These are phyloP conservation scores for Python bivittatus DNA, from an alignment of 2,113 vertebrate genomes.

Conservation along the genomic window DNA sequence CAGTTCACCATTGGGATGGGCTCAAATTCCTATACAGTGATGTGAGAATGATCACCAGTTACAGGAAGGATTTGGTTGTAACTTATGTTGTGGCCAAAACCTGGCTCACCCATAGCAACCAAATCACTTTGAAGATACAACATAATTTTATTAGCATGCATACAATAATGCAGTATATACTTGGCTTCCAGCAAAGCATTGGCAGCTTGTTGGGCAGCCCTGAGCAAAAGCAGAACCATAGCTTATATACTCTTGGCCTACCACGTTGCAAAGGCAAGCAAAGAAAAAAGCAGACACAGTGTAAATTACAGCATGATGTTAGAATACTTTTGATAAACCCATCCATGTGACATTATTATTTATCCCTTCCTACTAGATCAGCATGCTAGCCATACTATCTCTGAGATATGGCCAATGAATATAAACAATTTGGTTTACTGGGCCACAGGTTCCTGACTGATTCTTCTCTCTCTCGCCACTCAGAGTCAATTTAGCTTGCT, in stretches of 20 bases:
- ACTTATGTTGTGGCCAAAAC: background rate
- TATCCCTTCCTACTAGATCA: background rate
- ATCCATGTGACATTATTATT: background rate
- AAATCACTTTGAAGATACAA: background rate
- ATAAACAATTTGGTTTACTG: background rate
- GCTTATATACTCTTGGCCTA: background rate
- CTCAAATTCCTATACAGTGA: background rate
- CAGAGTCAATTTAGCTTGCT: background rate
- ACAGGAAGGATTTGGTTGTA: background rate
- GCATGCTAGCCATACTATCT: background rate
- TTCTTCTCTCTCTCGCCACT: background rate
- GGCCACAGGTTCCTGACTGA: background rate
- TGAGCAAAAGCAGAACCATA: background rate
- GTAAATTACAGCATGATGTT: background rate
- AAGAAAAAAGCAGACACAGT: background rate
- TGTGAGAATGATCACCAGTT: background rate
- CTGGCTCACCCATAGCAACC: background rate
- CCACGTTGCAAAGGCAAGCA: background rate
- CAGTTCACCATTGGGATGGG: background rate
- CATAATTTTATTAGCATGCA: background rate
- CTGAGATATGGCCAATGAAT: background rate
- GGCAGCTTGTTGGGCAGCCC: background rate
- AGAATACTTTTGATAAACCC: background rate
- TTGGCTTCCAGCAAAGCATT: background rate
- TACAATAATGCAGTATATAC: background rate